A percentile compares a stretch with the other conserved stretches of the same genome.
phyloP scores from a whole-genome alignment of 1,140 invertebrate species.

The Listronotus oregonensis region DNA sequence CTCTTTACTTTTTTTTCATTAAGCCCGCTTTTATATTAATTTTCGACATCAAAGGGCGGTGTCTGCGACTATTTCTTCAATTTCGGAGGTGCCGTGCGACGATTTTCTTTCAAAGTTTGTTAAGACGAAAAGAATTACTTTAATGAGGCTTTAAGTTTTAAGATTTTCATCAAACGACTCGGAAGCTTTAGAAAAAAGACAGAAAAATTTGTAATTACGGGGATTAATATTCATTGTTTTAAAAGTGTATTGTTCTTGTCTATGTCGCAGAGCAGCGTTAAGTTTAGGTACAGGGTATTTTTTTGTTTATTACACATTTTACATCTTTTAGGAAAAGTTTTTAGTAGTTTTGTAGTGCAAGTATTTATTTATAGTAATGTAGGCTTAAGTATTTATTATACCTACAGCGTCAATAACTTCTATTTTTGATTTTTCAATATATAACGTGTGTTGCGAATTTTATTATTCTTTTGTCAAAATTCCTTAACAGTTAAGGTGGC shows the following conservation, averaged over 20 bases:
- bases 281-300: neutral
- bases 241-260: neutral
- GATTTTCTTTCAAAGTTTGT: slow-evolving; percentile 33
- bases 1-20: slow-evolving; percentile 43
- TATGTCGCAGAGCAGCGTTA: neutral
- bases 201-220: slow-evolving; percentile 21
- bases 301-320: too few relatives aligned
- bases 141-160: slow-evolving; percentile 36
- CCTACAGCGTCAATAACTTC: too few relatives aligned
- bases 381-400: too few relatives aligned
- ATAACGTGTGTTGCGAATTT: too few relatives aligned
- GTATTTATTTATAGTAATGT: too few relatives aligned
- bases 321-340: too few relatives aligned
- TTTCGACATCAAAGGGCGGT: slow-evolving; percentile 35
- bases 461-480: too few relatives aligned
- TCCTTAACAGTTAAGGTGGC: too few relatives aligned
- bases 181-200: slow-evolving; percentile 12
- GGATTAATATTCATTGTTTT: slow-evolving; percentile 11
- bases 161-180: slow-evolving; percentile 15
- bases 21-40: slow-evolving; percentile 38
- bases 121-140: slow-evolving; percentile 32
- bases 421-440: too few relatives aligned
- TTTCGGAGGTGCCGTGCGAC: slow-evolving; percentile 29
- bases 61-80: slow-evolving; percentile 34
- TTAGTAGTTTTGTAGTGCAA: too few relatives aligned